Evolutionary conservation across 1,140 invertebrate species (phyloP).

Genomic region (Drosophila bifasciata): DNA sequence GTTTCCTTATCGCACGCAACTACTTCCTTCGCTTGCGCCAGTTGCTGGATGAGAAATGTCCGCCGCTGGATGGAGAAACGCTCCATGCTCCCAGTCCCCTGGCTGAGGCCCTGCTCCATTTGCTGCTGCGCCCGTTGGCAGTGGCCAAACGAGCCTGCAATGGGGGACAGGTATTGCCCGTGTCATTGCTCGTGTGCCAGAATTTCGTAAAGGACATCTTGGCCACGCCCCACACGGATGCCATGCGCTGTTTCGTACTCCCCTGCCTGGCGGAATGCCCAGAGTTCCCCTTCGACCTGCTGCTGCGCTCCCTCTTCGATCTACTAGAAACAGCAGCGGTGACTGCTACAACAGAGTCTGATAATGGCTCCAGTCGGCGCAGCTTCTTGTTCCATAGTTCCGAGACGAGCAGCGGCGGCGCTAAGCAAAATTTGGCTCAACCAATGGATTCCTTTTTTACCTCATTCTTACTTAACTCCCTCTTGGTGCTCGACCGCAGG

Average conservation of each 20-base stretch:
- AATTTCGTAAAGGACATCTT: constrained; percentile 85
- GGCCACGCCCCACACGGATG: constrained; percentile 85
- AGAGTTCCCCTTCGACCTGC: constrained; percentile 85
- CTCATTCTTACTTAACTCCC: constrained; percentile 86
- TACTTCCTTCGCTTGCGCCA: constrained; percentile 90
- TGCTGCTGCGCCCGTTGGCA: constrained; percentile 90
- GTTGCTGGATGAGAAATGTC: constrained; percentile 89
- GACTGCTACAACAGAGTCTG: neutral
- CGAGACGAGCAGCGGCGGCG: neutral
- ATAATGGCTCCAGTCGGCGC: constrained; percentile 15
- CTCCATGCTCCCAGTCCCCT: constrained; percentile 90
- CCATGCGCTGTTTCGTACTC: constrained; percentile 86
- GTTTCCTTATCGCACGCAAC: constrained; percentile 84
- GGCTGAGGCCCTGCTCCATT: constrained; percentile 89
- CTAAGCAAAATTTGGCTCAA: constrained; percentile 11
- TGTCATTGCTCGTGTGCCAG: constrained; percentile 52
- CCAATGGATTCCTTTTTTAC: constrained; percentile 50
- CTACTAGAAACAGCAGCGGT: constrained; percentile 26
- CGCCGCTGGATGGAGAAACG: constrained; percentile 88
- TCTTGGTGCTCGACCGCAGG: constrained; percentile 88
- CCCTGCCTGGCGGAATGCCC: constrained; percentile 85
- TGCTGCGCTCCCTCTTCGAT: constrained; percentile 72
- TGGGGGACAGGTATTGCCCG: constrained; percentile 27
- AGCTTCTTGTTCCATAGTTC: constrained; percentile 35
- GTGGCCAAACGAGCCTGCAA: constrained; percentile 43